Percentiles rank a stretch among this genome's conserved stretches.
phyloP scores from a whole-genome alignment of 2,113 vertebrate species.

The Phaetusa simplex region DNA sequence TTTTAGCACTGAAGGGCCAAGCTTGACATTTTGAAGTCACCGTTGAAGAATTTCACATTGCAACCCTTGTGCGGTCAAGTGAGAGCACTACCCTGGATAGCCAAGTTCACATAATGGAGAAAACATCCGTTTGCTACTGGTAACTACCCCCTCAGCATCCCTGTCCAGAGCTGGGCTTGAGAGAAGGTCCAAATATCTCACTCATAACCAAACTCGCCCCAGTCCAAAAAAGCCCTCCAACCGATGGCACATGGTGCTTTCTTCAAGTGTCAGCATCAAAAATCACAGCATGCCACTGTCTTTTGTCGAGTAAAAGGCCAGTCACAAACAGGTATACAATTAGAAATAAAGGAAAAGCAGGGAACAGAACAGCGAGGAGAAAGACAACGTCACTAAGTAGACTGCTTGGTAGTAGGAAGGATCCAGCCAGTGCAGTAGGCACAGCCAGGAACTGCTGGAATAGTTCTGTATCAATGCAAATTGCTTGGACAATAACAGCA shows the following conservation, averaged over 20 bases:
- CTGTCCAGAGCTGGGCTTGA: not conserved
- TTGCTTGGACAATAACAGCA: not conserved
- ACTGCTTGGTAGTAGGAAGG: not conserved
- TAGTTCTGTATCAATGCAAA: not conserved
- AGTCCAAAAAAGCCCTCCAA: not conserved
- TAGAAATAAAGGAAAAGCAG: not conserved
- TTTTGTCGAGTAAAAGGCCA: not conserved
- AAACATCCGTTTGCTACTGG: no score
- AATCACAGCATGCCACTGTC: accelerated
- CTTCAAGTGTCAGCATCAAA: not conserved
- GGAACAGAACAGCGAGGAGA: not conserved
- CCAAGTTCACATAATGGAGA: accelerated
- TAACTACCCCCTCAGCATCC: not conserved
- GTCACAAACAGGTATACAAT: not conserved
- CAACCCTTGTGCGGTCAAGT: accelerated
- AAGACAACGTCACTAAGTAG: not conserved
- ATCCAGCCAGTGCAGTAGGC: not conserved
- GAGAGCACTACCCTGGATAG: no score
- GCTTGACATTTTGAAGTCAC: not conserved
- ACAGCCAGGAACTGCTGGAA: not conserved
- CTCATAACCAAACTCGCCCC: not conserved
- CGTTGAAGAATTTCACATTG: not conserved
- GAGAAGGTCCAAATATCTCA: not conserved
- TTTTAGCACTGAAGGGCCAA: not conserved
- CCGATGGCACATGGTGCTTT: accelerated